These are phyloP conservation scores for Trachemys scripta DNA, from an alignment of 2,113 vertebrate species.

Conservation along the genomic window DNA sequence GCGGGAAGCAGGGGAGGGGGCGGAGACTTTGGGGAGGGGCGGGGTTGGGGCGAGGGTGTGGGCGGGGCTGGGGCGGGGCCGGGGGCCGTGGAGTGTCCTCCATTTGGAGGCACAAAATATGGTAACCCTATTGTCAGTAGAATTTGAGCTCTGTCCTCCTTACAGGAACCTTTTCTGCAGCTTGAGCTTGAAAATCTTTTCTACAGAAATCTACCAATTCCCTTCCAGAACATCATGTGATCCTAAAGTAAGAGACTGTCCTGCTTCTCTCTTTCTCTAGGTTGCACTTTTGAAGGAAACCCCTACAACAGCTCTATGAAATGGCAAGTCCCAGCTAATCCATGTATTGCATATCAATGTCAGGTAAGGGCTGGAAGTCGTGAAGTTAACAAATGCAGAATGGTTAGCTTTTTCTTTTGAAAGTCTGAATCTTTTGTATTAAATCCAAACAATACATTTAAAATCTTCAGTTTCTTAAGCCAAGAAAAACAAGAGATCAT, in stretches of 20 bases:
- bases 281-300: conserved; percentile 88
- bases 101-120: no score
- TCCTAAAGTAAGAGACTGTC: background rate
- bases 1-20: no score
- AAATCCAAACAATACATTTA: conserved; percentile 33
- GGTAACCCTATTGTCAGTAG: background rate
- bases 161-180: background rate
- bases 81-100: no score
- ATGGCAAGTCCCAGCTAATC: conserved; percentile 88
- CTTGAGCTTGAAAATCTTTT: background rate
- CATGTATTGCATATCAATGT: conserved; percentile 89
- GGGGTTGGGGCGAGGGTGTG: no score
- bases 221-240: background rate
- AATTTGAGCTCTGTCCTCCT: background rate
- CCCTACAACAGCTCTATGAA: conserved; percentile 92
- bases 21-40: no score
- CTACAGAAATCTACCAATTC: background rate
- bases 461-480: background rate
- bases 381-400: background rate
- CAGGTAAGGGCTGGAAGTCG: conserved; percentile 83
- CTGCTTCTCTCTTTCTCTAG: conserved; percentile 69
- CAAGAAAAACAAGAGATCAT: background rate
- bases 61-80: no score
- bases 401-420: conserved; percentile 11
- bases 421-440: conserved; percentile 31